These are phyloP conservation scores for Thecocarcelia acutangulata DNA, from an alignment of 2,888 invertebrate species.

Conservation along the genomic window DNA sequence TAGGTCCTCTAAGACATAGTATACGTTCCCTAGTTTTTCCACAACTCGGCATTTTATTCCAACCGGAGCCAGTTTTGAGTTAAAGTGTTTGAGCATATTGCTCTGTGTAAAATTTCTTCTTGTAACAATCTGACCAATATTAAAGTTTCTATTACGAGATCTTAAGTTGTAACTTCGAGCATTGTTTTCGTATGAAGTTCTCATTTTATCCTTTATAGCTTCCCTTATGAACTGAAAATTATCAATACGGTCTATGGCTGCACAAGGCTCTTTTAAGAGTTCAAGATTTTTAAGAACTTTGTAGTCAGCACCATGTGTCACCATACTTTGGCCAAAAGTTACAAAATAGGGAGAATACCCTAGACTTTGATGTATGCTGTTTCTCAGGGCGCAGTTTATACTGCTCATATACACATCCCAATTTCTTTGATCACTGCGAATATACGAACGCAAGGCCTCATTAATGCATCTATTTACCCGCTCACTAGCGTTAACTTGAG, in stretches of 20 bases:
- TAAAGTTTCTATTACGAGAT: neutral
- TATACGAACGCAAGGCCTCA: neutral
- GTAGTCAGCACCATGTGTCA: no score
- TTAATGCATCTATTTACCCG: constrained; percentile 22
- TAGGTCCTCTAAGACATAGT: neutral
- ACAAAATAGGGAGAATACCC: no score
- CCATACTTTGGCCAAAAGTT: no score
- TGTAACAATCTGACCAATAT: neutral
- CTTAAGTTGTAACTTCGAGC: neutral
- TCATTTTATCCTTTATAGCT: neutral
- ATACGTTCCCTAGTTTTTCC: neutral
- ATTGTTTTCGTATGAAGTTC: neutral
- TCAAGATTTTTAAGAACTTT: no score
- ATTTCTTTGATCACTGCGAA: neutral
- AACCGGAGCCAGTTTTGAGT: neutral
- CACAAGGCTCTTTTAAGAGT: no score
- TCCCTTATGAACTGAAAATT: no score
- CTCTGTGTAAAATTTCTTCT: constrained; percentile 2
- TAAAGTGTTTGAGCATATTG: neutral
- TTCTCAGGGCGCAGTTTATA: constrained; percentile 9
- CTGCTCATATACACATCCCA: constrained; percentile 9
- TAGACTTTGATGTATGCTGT: neutral
- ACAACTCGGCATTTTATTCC: neutral
- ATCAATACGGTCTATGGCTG: no score
- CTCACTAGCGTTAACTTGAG: constrained; percentile 15